Evolutionary conservation across 2,888 invertebrate species (phyloP), one percentile per base, ranked within the genome.

Genomic region (Drosophila paramelanica): DNA sequence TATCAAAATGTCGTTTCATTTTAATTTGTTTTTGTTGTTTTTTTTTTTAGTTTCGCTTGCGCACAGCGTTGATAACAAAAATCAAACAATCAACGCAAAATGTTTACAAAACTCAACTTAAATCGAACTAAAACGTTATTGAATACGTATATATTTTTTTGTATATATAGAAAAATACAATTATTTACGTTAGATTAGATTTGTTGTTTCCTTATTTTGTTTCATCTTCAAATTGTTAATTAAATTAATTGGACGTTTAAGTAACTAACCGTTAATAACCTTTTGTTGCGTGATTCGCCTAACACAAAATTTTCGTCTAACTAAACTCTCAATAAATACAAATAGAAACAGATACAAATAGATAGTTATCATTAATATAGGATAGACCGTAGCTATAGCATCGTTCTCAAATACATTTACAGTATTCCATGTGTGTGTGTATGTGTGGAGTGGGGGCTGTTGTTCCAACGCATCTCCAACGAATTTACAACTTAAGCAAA

Each of bases 401-500:
- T 69, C 70, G 62, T 66, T 73, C 69, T 47, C 56, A 41, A 65
- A 79, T 69, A 73, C 73, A 45, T 72, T 31, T 33, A 36, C 55
- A 64, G 68, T 77, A 70, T 62, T 65, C 51, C 47, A 8, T 14
- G 41, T 7, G 55, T 3, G 36, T 67, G 50, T 46, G 42, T 45
- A 27, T 50, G 33, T 33, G 57, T 42, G 10, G 7, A 36, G 59
- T 33, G 33, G 10, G 10, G n/a, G 41, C 31, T 31, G 31, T 41
- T 41, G 20, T 20, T 57, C 49, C 53, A 39, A 50, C 36, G 56
- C 39, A 51, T 23, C 43, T 58, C 33, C 73, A 78, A 76, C 61
- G 67, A 72, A 77, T 84, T 90, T 93, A 94, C 90, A 94, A 92
- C 91, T 94, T 94, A 91, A 94, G 94, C 91, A 94, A 92, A 74